Percentiles rank a stretch among this genome's conserved stretches.
phyloP scores from a whole-genome alignment of 2,797 vertebrate species.

The Betta splendens region DNA sequence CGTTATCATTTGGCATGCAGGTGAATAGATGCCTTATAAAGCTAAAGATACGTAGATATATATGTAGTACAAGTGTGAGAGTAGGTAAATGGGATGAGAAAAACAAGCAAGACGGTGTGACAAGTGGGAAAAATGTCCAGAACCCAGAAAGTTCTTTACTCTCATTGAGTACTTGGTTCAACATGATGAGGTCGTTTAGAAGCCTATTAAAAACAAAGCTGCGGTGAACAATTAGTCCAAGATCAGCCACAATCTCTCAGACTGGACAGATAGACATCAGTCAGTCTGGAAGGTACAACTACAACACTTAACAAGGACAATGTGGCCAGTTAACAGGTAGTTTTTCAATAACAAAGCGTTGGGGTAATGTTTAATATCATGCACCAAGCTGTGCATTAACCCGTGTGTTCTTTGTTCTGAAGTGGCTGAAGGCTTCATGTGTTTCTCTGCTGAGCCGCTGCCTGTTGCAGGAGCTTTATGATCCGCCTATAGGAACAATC shows the following conservation, averaged over 20 bases:
- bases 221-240: constrained; percentile 36
- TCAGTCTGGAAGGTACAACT: neutral
- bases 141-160: constrained; percentile 60
- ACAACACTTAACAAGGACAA: neutral
- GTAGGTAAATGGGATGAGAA: constrained; percentile 22
- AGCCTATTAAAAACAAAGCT: constrained; percentile 52
- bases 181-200: constrained; percentile 49
- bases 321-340: no score
- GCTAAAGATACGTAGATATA: neutral
- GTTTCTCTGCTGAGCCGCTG: neutral
- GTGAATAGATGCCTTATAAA: neutral
- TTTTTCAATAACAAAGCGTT: no score
- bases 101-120: constrained; percentile 5
- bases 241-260: constrained; percentile 42
- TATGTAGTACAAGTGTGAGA: neutral
- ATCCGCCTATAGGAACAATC: constrained; percentile 32
- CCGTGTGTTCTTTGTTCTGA: neutral
- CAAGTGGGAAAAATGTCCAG: constrained; percentile 26
- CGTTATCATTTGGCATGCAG: constrained; percentile 16
- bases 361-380: no score
- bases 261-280: constrained; percentile 31
- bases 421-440: neutral
- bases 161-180: constrained; percentile 35
- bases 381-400: neutral
- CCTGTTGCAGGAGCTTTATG: constrained; percentile 17